Base-by-base conservation (phyloP, 2,797 vertebrate species). In the Enoplosus armatus region DNA sequence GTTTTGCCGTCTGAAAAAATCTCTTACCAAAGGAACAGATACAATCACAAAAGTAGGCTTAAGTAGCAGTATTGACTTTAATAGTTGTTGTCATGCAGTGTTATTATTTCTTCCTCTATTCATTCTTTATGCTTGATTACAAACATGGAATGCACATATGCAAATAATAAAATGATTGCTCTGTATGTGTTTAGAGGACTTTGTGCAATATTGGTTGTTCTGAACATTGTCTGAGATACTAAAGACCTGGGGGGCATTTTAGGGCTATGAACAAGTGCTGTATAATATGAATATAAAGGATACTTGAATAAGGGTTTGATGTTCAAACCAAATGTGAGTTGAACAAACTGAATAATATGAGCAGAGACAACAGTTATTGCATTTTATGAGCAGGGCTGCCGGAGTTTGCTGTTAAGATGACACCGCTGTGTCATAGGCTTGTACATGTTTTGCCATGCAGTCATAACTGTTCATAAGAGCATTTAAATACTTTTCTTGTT, bases 11-110 rank as follows among this genome's bases (percentile, higher is more conserved):
- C 75, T 71, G 54, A 84, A 70, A 72, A 77, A 74, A 71, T n/a
- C 71, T 80, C 43, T 61, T 83, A 91, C 91, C 92, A 92, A 94
- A 94, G 92, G 84, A 90, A 84, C 78, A 58, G 71, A 76, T 54
- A 55, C 61, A 84, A 58, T 75, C 79, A 72, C 70, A 75, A 51
- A 54, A 41, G 82, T 83, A 60, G 77, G 79, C 61, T 73, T 60
- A 77, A 79, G 90, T 89, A 93, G 87, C 87, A 86, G 66, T 79
- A 47, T 66, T 73, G 73, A 76, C 62, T 87, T 80, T 80, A 35
- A 77, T 78, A 48, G 71, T 33, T 84, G 81, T 79, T 90, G 87
- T 90, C 66, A 85, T 93, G 87, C 75, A 77, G 91, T 90, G 89
- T 89, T 84, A 84, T 61, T 33, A 8, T 64, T 48, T 48, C 67